phyloP scores from a whole-genome alignment of 2,113 vertebrate species.

The Talpa occidentalis region DNA sequence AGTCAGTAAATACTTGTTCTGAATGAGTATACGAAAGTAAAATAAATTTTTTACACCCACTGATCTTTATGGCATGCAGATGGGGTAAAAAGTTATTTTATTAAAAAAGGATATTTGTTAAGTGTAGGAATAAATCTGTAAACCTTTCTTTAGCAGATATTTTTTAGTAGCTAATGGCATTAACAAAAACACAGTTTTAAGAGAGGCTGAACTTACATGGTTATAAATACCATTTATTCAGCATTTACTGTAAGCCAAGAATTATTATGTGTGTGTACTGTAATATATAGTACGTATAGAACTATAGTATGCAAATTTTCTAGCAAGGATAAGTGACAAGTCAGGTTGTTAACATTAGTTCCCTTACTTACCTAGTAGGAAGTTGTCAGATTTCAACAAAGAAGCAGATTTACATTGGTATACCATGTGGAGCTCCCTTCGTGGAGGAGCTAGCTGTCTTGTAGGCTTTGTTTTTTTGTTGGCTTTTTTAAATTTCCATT shows the following conservation, averaged over 20 bases:
- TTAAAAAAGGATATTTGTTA: constrained; percentile 12
- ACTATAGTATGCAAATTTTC: not conserved
- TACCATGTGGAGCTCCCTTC: not conserved
- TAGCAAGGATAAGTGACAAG: not conserved
- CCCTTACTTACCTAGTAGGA: not conserved
- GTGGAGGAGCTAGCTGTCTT: too few relatives aligned
- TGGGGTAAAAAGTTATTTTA: not conserved
- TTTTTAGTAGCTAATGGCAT: not conserved
- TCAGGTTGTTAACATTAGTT: not conserved
- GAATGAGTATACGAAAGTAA: not conserved
- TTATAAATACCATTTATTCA: not conserved
- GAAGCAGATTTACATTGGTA: not conserved
- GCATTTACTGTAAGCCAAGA: not conserved
- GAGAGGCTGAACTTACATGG: not conserved
- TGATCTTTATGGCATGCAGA: not conserved
- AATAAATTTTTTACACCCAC: not conserved
- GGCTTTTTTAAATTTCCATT: not conserved
- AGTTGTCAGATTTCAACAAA: constrained; percentile 34
- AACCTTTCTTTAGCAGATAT: not conserved
- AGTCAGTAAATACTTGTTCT: constrained; percentile 12
- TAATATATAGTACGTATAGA: not conserved
- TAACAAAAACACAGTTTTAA: not conserved
- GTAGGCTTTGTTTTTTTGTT: not conserved
- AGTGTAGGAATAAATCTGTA: not conserved
- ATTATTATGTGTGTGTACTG: not conserved